phyloP scores from a whole-genome alignment of 1,140 invertebrate genomes.

The Goniozus legneri region DNA sequence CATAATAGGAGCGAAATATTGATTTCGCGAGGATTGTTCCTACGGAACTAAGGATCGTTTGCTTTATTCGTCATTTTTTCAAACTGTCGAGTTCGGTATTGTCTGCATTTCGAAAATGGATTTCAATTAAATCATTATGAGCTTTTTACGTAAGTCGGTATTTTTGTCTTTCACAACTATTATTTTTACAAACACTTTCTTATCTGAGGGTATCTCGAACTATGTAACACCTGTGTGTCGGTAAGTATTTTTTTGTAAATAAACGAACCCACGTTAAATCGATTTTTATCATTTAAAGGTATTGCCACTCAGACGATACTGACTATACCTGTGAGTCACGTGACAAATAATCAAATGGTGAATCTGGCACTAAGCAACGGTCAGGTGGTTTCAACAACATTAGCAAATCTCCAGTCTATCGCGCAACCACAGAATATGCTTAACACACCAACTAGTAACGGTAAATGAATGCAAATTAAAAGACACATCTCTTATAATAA shows the following conservation, averaged over 20 bases:
- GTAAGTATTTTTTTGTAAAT: too few species aligned
- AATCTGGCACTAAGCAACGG: slow-evolving; percentile 75
- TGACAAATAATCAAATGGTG: slow-evolving; percentile 78
- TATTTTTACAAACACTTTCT: too few species aligned
- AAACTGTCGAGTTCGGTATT: too few species aligned
- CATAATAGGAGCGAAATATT: slow-evolving; percentile 33
- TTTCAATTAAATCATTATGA: too few species aligned
- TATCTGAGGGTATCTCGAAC: too few species aligned
- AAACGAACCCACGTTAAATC: too few species aligned
- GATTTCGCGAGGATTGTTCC: slow-evolving; percentile 6
- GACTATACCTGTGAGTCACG: slow-evolving; percentile 85
- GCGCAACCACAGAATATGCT: slow-evolving; percentile 66
- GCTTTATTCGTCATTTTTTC: not conserved
- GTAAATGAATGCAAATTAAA: too few species aligned
- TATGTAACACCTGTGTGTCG: too few species aligned
- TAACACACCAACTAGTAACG: slow-evolving; percentile 58
- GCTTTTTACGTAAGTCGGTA: too few species aligned
- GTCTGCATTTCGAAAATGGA: too few species aligned
- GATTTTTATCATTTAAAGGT: slow-evolving; percentile 58
- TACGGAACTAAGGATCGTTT: slow-evolving; percentile 2
- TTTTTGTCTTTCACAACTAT: too few species aligned
- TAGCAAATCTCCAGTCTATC: slow-evolving; percentile 77
- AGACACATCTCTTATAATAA: too few species aligned
- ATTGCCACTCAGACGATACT: slow-evolving; percentile 91
- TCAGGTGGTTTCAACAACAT: slow-evolving; percentile 80